phyloP scores from a whole-genome alignment of 2,113 vertebrate species.

The Neogale vison region DNA sequence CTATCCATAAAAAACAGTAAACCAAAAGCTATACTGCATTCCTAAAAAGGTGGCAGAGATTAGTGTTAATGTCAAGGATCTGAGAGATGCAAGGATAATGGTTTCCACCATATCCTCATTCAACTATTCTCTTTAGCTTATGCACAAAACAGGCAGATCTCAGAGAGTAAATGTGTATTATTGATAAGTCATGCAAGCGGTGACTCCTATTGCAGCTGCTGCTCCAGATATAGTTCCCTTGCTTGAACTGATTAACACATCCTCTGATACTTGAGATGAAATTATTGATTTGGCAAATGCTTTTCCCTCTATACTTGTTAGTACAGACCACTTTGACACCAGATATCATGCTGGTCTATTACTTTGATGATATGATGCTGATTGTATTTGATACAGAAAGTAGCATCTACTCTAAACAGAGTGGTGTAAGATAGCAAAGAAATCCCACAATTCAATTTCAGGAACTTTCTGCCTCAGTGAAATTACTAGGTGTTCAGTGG shows the following conservation, averaged over 20 bases:
- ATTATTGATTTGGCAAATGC: not conserved
- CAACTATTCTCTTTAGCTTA: not conserved
- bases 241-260: not conserved
- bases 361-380: not conserved
- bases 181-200: not conserved
- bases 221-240: not conserved
- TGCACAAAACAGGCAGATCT: not conserved
- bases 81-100: not conserved
- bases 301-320: not conserved
- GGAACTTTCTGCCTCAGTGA: not conserved
- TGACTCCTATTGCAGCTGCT: not conserved
- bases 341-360: not conserved
- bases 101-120: not conserved
- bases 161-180: not conserved
- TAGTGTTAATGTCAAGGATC: not conserved
- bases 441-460: not conserved
- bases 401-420: not conserved
- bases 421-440: not conserved
- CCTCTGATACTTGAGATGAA: not conserved
- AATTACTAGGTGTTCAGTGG: not conserved
- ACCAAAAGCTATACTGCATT: not conserved
- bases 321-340: not conserved
- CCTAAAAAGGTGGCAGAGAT: not conserved
- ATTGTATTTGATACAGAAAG: not conserved
- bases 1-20: not conserved